Conservation (phyloP, 1,140 invertebrate genomes). For the Vanessa atalanta region DNA sequence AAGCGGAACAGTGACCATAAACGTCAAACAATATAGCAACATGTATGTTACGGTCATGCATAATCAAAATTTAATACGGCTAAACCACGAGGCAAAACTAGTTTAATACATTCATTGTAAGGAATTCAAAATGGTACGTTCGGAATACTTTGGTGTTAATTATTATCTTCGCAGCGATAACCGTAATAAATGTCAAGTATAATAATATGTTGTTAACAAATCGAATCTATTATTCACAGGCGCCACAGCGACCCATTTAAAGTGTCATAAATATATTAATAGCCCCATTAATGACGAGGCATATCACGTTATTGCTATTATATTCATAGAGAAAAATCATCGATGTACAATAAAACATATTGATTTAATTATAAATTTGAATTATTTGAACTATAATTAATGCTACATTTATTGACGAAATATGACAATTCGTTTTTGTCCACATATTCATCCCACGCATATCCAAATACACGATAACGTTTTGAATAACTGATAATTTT, state of each 20-base stretch:
- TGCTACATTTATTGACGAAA: no score
- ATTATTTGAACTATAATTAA: no score
- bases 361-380: no score
- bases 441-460: no score
- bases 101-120: neutral
- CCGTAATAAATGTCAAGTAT: conserved; percentile 37
- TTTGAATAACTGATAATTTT: no score
- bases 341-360: no score
- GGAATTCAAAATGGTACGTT: neutral
- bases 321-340: conserved; percentile 5
- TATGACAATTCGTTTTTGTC: no score
- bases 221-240: conserved; percentile 34
- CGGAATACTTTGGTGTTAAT: conserved; percentile 6
- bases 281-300: conserved; percentile 24
- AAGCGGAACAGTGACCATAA: no score
- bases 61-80: no score
- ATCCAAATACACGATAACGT: no score
- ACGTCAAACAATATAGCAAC: no score
- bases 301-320: conserved; percentile 19
- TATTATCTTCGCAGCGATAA: conserved; percentile 19
- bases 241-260: conserved; percentile 32
- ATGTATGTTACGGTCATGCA: no score
- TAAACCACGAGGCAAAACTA: neutral
- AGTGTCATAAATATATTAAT: conserved; percentile 38
- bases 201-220: conserved; percentile 38